These are phyloP conservation scores for Drosophila azteca DNA, from an alignment of 1,140 invertebrate genomes.

Conservation along the genomic window DNA sequence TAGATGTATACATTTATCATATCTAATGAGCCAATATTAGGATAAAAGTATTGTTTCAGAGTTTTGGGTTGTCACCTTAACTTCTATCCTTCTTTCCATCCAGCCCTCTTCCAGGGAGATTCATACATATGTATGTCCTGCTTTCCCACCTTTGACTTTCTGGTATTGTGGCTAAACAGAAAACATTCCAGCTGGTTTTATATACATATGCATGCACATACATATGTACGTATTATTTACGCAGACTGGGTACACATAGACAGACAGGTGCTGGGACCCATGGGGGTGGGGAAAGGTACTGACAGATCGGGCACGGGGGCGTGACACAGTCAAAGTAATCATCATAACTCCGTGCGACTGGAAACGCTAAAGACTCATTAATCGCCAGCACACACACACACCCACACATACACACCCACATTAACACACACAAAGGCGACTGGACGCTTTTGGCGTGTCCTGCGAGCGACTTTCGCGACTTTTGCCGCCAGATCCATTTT, in stretches of 20 bases:
- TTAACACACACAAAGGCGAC: slow-evolving; percentile 31
- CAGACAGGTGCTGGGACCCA: slow-evolving; percentile 37
- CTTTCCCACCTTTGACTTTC: no score
- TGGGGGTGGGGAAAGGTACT: background rate
- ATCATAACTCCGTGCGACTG: slow-evolving; percentile 55
- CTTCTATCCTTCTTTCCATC: no score
- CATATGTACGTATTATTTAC: slow-evolving; percentile 5
- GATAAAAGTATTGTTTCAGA: background rate
- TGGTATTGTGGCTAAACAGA: no score
- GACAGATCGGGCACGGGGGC: background rate
- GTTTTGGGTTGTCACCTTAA: background rate
- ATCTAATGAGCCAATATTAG: no score
- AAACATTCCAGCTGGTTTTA: no score
- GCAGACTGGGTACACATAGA: slow-evolving; percentile 6
- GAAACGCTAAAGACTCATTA: slow-evolving; percentile 79
- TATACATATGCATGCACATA: slow-evolving; percentile 14
- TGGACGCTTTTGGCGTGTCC: slow-evolving; percentile 55
- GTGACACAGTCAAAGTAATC: slow-evolving; percentile 51
- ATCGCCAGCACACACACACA: slow-evolving; percentile 45
- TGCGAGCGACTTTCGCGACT: slow-evolving; percentile 55
- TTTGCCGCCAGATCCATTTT: slow-evolving; percentile 67
- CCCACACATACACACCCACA: slow-evolving; percentile 23
- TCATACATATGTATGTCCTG: no score
- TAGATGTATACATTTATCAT: no score
- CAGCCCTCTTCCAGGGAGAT: no score